Evolutionary conservation across 1,140 invertebrate genomes (phyloP), one percentile per base, ranked within the genome.

Genomic region (Listronotus oregonensis): DNA sequence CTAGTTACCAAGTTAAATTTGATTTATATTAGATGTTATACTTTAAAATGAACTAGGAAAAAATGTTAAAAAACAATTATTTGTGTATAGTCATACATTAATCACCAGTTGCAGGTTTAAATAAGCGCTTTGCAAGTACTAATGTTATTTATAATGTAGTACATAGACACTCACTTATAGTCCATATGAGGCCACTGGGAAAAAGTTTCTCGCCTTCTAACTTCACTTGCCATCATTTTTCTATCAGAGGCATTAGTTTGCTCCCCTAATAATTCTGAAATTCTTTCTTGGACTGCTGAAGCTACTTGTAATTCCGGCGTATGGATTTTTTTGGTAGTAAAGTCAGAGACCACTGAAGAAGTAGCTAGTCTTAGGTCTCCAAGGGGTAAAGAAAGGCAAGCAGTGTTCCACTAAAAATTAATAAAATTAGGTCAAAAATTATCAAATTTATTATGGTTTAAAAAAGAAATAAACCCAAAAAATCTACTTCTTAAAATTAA

Each of bases 121-220:
- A n/a, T n/a, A n/a, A n/a, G n/a, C n/a, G n/a, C n/a, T n/a, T n/a
- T n/a, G n/a, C n/a, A 27, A 27, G 21, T 27, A 27, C 21, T 27
- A 27, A 27, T 27, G 1, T 1, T 27, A 27, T 27, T 27, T 27
- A 27, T 27, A 27, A 27, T 3, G 5, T 27, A 27, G 21, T 3
- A 27, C 21, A 27, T 27, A 27, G 5, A 5, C 21, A 51, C 85
- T 82, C 82, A 94, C 92, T 95, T 96, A 81, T 96, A 96, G 81
- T 95, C 94, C 92, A 95, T 95, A 76, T 97, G 95, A 42, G 95
- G 95, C 95, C 95, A 97, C 77, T 92, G 89, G 64, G 87, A 88
- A 80, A 96, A 97, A 0, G 95, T 96, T 74, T 94, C 90, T 66
- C 92, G 83, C 42, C 95, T 84, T 46, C 92, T 89, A 1, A 92